phyloP scores from a whole-genome alignment of 1,140 invertebrate genomes.

The Orussus abietinus region DNA sequence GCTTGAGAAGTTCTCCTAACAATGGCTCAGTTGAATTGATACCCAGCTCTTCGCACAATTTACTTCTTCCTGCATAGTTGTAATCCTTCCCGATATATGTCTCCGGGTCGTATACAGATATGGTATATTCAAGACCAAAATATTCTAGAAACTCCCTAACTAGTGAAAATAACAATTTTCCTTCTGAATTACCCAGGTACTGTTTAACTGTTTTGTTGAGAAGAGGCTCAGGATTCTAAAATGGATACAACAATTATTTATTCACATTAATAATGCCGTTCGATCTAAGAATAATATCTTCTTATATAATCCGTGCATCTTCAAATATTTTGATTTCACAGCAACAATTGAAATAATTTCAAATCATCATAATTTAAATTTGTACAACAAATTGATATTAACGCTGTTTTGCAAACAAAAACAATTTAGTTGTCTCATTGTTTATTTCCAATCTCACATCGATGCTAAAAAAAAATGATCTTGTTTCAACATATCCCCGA shows the following conservation, averaged over 20 bases:
- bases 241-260: conserved; percentile 19
- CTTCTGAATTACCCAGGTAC: conserved; percentile 61
- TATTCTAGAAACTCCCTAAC: conserved; percentile 70
- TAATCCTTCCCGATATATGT: conserved; percentile 58
- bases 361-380: too few relatives aligned
- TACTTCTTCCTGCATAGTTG: conserved; percentile 54
- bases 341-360: too few relatives aligned
- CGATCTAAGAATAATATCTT: too few relatives aligned
- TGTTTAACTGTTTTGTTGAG: conserved; percentile 64
- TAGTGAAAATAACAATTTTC: conserved; percentile 60
- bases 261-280: too few relatives aligned
- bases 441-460: too few relatives aligned
- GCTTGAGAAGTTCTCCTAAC: conserved; percentile 48
- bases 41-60: conserved; percentile 56
- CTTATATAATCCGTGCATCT: too few relatives aligned
- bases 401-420: too few relatives aligned
- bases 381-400: too few relatives aligned
- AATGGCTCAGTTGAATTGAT: conserved; percentile 48
- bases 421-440: too few relatives aligned
- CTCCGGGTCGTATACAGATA: conserved; percentile 69
- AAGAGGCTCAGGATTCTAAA: conserved; percentile 59
- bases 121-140: conserved; percentile 66
- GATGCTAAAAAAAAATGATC: too few relatives aligned
- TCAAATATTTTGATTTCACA: too few relatives aligned
- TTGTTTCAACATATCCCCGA: too few relatives aligned